Evolutionary conservation across 2,797 vertebrate genomes (phyloP).

Genomic region (Perodicticus potto): DNA sequence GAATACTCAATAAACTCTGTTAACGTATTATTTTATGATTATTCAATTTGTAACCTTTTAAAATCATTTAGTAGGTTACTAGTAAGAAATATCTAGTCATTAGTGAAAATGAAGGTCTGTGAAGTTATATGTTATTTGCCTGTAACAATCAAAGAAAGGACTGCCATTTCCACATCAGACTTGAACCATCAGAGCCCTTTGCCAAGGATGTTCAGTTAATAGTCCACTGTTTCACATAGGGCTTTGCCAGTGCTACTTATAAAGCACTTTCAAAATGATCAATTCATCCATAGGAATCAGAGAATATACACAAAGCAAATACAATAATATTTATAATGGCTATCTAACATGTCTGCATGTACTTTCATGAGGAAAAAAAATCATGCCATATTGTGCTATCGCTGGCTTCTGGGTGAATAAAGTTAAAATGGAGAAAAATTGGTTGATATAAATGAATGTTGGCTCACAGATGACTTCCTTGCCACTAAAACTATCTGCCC

Average conservation of each 20-base stretch:
- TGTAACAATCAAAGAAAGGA: conserved; percentile 52
- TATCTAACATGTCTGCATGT: not conserved
- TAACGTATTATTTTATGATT: conserved; percentile 46
- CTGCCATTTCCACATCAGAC: conserved; percentile 5
- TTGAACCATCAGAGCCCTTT: not conserved
- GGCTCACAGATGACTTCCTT: conserved; percentile 40
- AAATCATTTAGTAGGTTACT: conserved; percentile 31
- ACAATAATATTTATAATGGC: not conserved
- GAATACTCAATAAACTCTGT: conserved; percentile 1
- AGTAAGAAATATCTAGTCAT: not conserved
- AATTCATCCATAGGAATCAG: conserved; percentile 20
- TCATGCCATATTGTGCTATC: not conserved
- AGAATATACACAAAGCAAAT: not conserved
- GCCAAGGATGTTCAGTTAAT: not conserved
- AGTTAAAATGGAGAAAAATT: conserved; percentile 43
- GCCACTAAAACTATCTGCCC: conserved; percentile 3
- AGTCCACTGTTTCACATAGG: not conserved
- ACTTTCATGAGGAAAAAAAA: not conserved
- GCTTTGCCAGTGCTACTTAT: conserved; percentile 5
- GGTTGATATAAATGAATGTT: conserved; percentile 23
- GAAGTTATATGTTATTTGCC: conserved; percentile 7
- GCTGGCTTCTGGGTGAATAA: not conserved
- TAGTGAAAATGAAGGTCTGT: conserved; percentile 31
- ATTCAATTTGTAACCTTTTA: conserved; percentile 26
- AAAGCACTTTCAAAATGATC: conserved; percentile 40